Percentiles rank a stretch among this genome's conserved stretches.
Conservation (phyloP, 2,797 vertebrate species). For the Syngnathus rostellatus region DNA sequence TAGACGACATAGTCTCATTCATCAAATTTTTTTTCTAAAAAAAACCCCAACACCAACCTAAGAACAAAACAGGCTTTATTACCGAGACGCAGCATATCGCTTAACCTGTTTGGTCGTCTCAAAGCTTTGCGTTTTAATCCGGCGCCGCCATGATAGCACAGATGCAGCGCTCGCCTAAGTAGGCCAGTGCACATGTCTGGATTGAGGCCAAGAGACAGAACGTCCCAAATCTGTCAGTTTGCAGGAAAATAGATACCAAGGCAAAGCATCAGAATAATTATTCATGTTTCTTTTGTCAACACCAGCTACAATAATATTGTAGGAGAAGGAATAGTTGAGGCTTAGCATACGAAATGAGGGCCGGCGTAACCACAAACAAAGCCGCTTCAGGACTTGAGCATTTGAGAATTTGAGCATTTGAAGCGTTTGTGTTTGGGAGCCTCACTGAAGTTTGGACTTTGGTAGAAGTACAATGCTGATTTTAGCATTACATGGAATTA, state of each 20-base stretch:
- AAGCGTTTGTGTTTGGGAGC: not conserved
- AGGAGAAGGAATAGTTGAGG: not conserved
- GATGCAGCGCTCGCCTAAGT: conserved; percentile 20
- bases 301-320: conserved; percentile 10
- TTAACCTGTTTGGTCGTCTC: not conserved
- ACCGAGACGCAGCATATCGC: not conserved
- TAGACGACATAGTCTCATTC: conserved; percentile 32
- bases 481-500: not conserved
- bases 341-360: not conserved
- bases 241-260: conserved; percentile 16
- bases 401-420: too few relatives aligned
- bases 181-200: conserved; percentile 33
- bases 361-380: not conserved
- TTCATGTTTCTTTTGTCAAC: conserved; percentile 25
- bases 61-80: conserved; percentile 3
- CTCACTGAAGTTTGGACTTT: not conserved
- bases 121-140: not conserved
- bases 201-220: conserved; percentile 40
- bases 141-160: not conserved
- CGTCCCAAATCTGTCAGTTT: conserved; percentile 42
- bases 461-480: not conserved
- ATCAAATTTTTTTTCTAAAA: too few relatives aligned
- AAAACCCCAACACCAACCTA: not conserved
- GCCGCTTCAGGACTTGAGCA: not conserved
- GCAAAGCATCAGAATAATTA: conserved; percentile 19